These are phyloP conservation scores for Zeuzera pyrina DNA, from an alignment of 2,888 invertebrate genomes.

Conservation along the genomic window DNA sequence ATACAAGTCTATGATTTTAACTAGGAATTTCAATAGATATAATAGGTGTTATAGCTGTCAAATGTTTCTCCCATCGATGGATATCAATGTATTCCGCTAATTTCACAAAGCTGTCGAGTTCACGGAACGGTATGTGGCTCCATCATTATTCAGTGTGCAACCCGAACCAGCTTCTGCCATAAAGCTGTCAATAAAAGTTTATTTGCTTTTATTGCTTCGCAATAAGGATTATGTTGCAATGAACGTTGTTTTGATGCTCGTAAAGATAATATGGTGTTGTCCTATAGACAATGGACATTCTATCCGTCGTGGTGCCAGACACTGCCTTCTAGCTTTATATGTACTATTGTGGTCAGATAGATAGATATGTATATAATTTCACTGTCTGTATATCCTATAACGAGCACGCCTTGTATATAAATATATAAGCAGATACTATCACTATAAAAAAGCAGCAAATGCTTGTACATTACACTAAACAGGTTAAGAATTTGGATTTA, in stretches of 20 bases:
- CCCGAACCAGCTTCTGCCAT: conserved; percentile 9
- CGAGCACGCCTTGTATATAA: too few species aligned
- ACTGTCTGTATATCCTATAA: too few species aligned
- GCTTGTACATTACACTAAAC: too few species aligned
- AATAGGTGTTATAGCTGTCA: too few species aligned
- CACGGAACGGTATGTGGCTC: conserved; percentile 38
- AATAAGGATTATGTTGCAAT: conserved; percentile 27
- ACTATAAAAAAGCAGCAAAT: too few species aligned
- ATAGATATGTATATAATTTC: too few species aligned
- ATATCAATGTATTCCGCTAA: conserved; percentile 32
- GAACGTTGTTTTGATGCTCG: conserved; percentile 12
- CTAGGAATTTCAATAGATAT: too few species aligned
- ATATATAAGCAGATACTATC: too few species aligned
- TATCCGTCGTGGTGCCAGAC: conserved; percentile 26
- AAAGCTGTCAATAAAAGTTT: not conserved
- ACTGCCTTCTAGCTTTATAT: too few species aligned
- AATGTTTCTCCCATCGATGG: conserved; percentile 9
- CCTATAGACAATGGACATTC: conserved; percentile 50
- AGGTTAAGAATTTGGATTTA: too few species aligned
- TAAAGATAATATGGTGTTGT: conserved; percentile 22
- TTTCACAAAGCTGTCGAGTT: conserved; percentile 39
- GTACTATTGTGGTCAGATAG: too few species aligned
- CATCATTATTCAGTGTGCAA: conserved; percentile 52
- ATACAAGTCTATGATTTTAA: too few species aligned
- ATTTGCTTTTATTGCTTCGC: conserved; percentile 17